Percentiles rank a stretch among this genome's conserved stretches.
Evolutionary conservation across 1,140 invertebrate species (phyloP).

Genomic region (Lordiphosa clarofinis): DNA sequence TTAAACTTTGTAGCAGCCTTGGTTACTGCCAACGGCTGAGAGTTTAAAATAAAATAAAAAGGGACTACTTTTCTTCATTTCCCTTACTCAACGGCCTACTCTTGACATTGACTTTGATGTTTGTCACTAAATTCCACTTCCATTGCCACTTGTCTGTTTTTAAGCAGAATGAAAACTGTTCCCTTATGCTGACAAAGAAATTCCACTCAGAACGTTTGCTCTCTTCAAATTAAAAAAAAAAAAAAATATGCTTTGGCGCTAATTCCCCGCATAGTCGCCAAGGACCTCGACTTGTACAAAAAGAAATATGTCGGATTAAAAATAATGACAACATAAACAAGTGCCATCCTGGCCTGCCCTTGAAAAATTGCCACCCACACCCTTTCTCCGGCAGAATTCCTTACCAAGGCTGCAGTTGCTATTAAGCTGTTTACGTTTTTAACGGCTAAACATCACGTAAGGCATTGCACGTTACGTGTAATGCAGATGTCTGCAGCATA

Average conservation of each 20-base stretch:
- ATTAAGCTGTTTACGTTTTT: conserved; percentile 55
- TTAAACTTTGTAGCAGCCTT: too few relatives aligned
- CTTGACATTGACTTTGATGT: too few relatives aligned
- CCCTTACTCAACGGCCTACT: too few relatives aligned
- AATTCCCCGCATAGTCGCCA: conserved; percentile 36
- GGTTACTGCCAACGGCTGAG: too few relatives aligned
- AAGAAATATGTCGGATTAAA: conserved; percentile 55
- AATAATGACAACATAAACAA: conserved; percentile 69
- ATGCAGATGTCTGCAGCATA: conserved; percentile 67
- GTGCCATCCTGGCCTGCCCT: conserved; percentile 36
- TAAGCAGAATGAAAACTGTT: neutral
- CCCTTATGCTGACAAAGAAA: conserved; percentile 17
- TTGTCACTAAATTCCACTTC: too few relatives aligned
- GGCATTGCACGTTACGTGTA: conserved; percentile 64
- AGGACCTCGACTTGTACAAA: too few relatives aligned
- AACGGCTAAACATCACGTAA: conserved; percentile 57
- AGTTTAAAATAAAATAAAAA: too few relatives aligned
- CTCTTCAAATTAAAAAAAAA: conserved; percentile 9
- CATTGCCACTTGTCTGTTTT: too few relatives aligned
- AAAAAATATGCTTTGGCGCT: conserved; percentile 41
- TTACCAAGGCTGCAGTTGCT: conserved; percentile 48
- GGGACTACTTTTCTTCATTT: too few relatives aligned
- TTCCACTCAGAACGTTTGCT: conserved; percentile 16
- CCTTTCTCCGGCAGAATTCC: too few relatives aligned
- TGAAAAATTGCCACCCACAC: too few relatives aligned